Conservation (phyloP, 2,113 vertebrate species). For the Anguilla rostrata region DNA sequence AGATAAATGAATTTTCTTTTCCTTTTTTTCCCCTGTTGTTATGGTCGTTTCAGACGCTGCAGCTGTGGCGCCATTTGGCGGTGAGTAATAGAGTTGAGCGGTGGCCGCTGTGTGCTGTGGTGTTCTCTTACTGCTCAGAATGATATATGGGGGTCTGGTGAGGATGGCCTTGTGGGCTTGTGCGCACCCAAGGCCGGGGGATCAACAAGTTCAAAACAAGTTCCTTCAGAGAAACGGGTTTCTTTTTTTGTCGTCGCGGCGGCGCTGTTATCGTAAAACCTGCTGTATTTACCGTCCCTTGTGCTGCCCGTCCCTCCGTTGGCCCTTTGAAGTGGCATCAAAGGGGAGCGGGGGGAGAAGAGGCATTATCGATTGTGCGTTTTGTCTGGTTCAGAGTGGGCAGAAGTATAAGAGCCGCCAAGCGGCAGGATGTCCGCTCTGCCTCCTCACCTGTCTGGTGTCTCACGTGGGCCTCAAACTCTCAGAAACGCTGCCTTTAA, state of each 20-base stretch:
- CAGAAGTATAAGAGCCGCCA: not conserved
- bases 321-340: slow-evolving; percentile 14
- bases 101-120: not conserved
- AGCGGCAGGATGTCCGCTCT: not conserved
- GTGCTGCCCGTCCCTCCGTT: not conserved
- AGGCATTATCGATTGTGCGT: not conserved
- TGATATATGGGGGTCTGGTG: not conserved
- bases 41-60: not conserved
- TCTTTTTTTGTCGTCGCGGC: not conserved
- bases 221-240: not conserved
- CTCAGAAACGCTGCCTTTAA: not conserved
- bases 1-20: not conserved
- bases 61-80: not conserved
- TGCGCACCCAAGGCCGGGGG: not conserved
- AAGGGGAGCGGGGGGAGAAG: not conserved
- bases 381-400: not conserved
- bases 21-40: not conserved
- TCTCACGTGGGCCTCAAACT: not conserved
- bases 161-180: not conserved
- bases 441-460: not conserved
- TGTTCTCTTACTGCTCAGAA: not conserved
- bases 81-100: not conserved
- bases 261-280: not conserved
- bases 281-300: not conserved
- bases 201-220: not conserved